phyloP scores from a whole-genome alignment of 2,797 vertebrate genomes.

The Diplodus sargus region DNA sequence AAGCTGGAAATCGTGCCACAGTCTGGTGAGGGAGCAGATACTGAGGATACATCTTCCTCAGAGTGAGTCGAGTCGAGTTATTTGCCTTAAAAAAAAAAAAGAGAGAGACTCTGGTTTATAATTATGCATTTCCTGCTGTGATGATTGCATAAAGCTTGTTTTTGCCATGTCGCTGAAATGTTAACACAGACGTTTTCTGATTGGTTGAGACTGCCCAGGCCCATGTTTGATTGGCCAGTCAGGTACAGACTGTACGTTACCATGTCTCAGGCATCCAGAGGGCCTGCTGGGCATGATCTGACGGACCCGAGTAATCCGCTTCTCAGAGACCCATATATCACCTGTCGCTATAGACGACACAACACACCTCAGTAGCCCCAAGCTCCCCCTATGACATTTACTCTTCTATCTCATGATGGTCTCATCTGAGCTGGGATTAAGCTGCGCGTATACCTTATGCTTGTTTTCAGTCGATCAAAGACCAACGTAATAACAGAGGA shows the following conservation, averaged over 20 bases:
- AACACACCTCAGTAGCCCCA: slow-evolving; percentile 62
- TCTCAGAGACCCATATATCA: slow-evolving; percentile 76
- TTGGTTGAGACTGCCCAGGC: slow-evolving; percentile 11
- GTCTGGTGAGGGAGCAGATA: slow-evolving; percentile 43
- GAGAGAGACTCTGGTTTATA: slow-evolving; percentile 3
- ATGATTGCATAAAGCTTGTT: slow-evolving; percentile 36
- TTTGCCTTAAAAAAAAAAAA: neutral
- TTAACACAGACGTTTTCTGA: slow-evolving; percentile 19
- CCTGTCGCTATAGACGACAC: slow-evolving; percentile 67
- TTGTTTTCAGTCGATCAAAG: slow-evolving; percentile 5
- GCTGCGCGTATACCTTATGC: slow-evolving; percentile 20
- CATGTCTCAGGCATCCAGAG: slow-evolving; percentile 80
- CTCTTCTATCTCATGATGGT: slow-evolving; percentile 45
- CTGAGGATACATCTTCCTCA: slow-evolving; percentile 70
- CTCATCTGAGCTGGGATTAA: slow-evolving; percentile 44
- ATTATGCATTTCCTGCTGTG: slow-evolving; percentile 36
- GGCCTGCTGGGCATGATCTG: slow-evolving; percentile 73
- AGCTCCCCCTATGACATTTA: slow-evolving; percentile 72
- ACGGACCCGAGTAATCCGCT: slow-evolving; percentile 67
- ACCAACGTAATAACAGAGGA: neutral
- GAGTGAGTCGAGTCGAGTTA: slow-evolving; percentile 75
- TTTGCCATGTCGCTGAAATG: slow-evolving; percentile 36
- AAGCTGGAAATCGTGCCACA: slow-evolving; percentile 63
- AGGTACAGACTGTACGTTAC: slow-evolving; percentile 74
- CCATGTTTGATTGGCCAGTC: slow-evolving; percentile 19